Evolutionary conservation across 2,797 vertebrate species (phyloP), one percentile per base, ranked within the genome.

Genomic region (Esox lucius): DNA sequence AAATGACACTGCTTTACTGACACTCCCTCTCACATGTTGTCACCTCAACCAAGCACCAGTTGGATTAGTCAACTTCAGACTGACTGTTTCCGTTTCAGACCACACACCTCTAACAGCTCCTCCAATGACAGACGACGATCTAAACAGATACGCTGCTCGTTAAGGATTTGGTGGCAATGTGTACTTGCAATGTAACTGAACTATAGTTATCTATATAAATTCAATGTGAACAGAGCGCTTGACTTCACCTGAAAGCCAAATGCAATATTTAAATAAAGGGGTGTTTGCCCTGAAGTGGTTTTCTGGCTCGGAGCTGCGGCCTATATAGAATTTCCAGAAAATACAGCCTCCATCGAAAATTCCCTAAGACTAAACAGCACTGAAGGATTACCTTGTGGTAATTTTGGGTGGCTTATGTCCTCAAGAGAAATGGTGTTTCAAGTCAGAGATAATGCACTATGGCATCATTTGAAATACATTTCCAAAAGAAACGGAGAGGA

Each of bases 231-330:
- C 4, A 2, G 15, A 51, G 13, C 49, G 13, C 3, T 17, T 16
- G 39, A 49, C 22, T 13, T 69, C 12, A 69, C 22, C 15, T 16
- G 13, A 11, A 33, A 26, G 59, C 71, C 22, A 69, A 70, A 69
- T 66, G 5, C 46, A n/a, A 4, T 3, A 19, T n/a, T 73, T 22
- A 22, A 68, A 56, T 11, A 62, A 28, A 42, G 51, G 59, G 83
- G 35, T 6, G 33, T 62, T 81, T 80, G 28, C 53, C 82, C 49
- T 72, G 76, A 72, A 84, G 84, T 81, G 80, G 66, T 13, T 77
- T 70, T 64, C 80, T 87, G 86, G 83, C 83, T 68, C 12, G 5
- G 0, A 35, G 81, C 84, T 48, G 2, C 76, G 65, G 26, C 42
- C 39, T 39, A 15, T 67, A 81, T 84, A 11, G 71, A 84, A 59